Conservation (phyloP, 2,888 invertebrate genomes). For the Aspidiotus destructor region DNA sequence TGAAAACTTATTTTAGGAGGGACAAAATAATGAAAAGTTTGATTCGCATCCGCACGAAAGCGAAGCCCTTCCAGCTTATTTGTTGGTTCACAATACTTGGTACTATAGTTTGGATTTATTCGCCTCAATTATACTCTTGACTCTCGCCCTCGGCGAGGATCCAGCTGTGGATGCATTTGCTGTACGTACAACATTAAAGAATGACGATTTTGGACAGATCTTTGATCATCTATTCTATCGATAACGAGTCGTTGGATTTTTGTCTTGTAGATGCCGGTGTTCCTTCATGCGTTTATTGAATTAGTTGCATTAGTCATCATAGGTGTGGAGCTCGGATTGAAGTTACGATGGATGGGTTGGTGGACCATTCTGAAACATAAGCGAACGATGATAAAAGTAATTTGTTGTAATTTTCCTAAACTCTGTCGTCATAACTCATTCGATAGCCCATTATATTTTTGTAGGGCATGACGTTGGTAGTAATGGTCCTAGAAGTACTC, state of each 20-base stretch:
- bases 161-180: slow-evolving; percentile 66
- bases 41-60: slow-evolving; percentile 76
- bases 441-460: slow-evolving; percentile 38
- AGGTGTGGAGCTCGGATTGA: slow-evolving; percentile 65
- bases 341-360: slow-evolving; percentile 78
- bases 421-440: background rate
- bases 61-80: slow-evolving; percentile 72
- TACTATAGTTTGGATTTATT: slow-evolving; percentile 71
- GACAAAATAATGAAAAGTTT: slow-evolving; percentile 82
- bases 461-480: slow-evolving; percentile 61
- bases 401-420: slow-evolving; percentile 1
- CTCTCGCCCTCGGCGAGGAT: slow-evolving; percentile 68
- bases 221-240: too few species aligned
- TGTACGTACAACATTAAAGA: slow-evolving; percentile 42
- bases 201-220: background rate
- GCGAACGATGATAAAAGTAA: slow-evolving; percentile 74
- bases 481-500: slow-evolving; percentile 75
- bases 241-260: too few species aligned
- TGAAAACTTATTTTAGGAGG: slow-evolving; percentile 54
- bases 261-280: slow-evolving; percentile 55
- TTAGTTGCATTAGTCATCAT: slow-evolving; percentile 64
- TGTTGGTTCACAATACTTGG: slow-evolving; percentile 77
- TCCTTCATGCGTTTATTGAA: slow-evolving; percentile 73
- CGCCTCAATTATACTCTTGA: slow-evolving; percentile 62
- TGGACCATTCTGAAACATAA: slow-evolving; percentile 72